Evolutionary conservation across 2,888 invertebrate species (phyloP).

Genomic region (Drosophila niveifrons): DNA sequence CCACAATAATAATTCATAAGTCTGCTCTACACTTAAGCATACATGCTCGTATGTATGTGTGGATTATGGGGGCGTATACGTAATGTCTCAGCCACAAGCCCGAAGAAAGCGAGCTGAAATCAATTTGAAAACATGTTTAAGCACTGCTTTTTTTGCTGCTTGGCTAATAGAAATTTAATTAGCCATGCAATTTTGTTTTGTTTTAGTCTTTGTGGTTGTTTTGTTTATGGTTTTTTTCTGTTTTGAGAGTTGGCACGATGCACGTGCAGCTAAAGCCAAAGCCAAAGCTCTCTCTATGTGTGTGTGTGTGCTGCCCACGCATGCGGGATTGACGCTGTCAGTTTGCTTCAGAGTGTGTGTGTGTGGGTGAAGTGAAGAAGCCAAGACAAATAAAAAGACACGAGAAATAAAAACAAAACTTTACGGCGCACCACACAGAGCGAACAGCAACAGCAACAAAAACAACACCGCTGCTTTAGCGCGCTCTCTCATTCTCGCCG

Average conservation of each 20-base stretch:
- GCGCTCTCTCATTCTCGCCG: slow-evolving; percentile 17
- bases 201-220: slow-evolving; percentile 24
- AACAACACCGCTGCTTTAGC: slow-evolving; percentile 26
- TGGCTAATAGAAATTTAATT: slow-evolving; percentile 59
- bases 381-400: slow-evolving; percentile 64
- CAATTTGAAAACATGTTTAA: slow-evolving; percentile 49
- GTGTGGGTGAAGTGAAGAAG: slow-evolving; percentile 60
- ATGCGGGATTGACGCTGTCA: slow-evolving; percentile 39
- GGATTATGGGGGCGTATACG: slow-evolving; percentile 72
- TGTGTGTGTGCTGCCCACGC: slow-evolving; percentile 54
- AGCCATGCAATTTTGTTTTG: slow-evolving; percentile 52
- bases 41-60: slow-evolving; percentile 6
- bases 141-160: slow-evolving; percentile 38
- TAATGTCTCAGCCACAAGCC: slow-evolving; percentile 46
- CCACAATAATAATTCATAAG: slow-evolving; percentile 28
- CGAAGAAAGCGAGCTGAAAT: slow-evolving; percentile 64
- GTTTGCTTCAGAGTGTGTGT: slow-evolving; percentile 4
- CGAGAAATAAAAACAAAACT: slow-evolving; percentile 66
- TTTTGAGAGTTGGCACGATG: slow-evolving; percentile 42
- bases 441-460: slow-evolving; percentile 7
- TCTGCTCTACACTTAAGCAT: slow-evolving; percentile 26
- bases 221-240: slow-evolving; percentile 45
- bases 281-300: slow-evolving; percentile 11
- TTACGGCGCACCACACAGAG: slow-evolving; percentile 52
- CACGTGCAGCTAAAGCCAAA: slow-evolving; percentile 64